Evolutionary conservation across 2,797 vertebrate genomes (phyloP).

Genomic region (Spinus pinus): DNA sequence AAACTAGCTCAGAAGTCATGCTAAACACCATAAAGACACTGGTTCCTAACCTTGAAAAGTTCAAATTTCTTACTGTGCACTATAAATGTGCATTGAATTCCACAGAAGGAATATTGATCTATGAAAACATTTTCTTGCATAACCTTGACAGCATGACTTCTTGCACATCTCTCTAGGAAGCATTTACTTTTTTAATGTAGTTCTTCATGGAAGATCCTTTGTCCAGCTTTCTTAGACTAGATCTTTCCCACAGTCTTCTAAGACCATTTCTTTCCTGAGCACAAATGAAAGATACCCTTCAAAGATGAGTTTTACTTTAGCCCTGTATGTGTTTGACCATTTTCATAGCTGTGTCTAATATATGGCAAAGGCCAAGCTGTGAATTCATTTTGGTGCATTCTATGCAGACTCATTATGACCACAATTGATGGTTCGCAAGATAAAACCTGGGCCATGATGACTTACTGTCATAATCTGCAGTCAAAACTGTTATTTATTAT

Average conservation of each 20-base stretch:
- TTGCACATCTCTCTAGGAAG: not conserved
- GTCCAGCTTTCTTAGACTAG: fast-evolving
- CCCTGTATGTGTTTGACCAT: not conserved
- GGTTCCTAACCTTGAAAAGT: not conserved
- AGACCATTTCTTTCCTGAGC: not conserved
- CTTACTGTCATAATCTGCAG: not conserved
- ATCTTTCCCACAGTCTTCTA: not conserved
- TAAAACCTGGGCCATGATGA: not conserved
- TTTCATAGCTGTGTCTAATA: not conserved
- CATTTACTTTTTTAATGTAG: not conserved
- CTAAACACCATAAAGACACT: not conserved
- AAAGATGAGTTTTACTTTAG: not conserved
- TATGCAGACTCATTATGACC: not conserved
- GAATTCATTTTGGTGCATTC: not conserved
- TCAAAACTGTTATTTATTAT: not conserved
- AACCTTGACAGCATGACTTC: not conserved
- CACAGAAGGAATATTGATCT: not conserved
- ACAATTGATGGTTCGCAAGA: not conserved
- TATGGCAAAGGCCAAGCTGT: not conserved
- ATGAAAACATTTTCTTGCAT: not conserved
- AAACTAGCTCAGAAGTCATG: not conserved
- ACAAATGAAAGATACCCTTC: not conserved
- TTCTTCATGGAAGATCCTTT: not conserved
- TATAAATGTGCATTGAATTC: not conserved
- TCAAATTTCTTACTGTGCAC: not conserved